A percentile compares a stretch with the other conserved stretches of the same genome.
Evolutionary conservation across 37 sponge, comb jelly and placozoan species (phyloP).

Genomic region (Chondrosia reniformis): DNA sequence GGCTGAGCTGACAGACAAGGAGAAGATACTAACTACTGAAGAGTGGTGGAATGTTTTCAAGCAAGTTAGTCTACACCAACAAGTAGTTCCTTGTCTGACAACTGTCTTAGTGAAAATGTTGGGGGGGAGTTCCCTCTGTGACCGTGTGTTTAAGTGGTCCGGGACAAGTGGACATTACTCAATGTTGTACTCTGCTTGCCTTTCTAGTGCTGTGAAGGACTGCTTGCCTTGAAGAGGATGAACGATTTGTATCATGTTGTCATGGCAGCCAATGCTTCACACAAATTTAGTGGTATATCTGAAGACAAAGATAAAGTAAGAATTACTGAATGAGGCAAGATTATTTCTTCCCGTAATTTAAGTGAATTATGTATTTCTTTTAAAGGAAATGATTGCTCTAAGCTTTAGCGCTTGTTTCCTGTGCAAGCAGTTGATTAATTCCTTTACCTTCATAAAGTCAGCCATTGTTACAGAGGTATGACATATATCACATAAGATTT

Average conservation of each 20-base stretch:
- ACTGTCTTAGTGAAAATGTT: too few relatives aligned
- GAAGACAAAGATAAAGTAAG: constrained; percentile 2
- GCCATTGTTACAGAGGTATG: background rate
- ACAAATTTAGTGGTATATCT: background rate
- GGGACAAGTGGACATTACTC: too few relatives aligned
- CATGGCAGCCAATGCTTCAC: constrained; percentile 9
- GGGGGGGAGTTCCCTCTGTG: too few relatives aligned
- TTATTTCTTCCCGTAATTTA: background rate
- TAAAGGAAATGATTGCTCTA: constrained; percentile 2
- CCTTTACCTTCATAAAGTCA: background rate
- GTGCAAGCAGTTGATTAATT: background rate
- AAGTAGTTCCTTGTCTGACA: too few relatives aligned
- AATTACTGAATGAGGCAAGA: background rate
- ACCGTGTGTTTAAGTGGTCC: too few relatives aligned
- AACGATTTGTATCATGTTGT: constrained; percentile 4
- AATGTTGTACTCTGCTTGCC: background rate
- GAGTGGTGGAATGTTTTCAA: constrained; percentile 52
- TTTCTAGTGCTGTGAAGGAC: background rate
- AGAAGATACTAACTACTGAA: constrained; percentile 25
- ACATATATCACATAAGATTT: too few relatives aligned
- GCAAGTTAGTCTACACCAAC: background rate
- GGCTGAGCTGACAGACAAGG: constrained; percentile 35
- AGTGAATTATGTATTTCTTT: background rate
- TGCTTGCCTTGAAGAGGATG: background rate
- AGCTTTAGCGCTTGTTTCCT: constrained; percentile 7